Conservation (phyloP, 1,140 invertebrate genomes). For the Monomorium pharaonis region DNA sequence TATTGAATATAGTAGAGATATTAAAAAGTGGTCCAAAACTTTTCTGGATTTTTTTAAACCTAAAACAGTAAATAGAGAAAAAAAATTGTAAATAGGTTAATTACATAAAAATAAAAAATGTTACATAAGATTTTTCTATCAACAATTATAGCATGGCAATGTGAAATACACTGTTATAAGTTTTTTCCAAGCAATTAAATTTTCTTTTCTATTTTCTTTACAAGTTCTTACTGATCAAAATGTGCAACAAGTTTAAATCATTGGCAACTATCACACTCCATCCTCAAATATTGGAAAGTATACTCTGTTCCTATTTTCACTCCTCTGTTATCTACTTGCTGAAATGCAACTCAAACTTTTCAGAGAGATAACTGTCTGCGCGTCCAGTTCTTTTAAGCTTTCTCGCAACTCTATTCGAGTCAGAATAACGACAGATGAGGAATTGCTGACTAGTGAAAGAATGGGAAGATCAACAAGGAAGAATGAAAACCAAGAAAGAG, state of each 20-base stretch:
- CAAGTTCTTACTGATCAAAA: not conserved
- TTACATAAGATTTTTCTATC: not conserved
- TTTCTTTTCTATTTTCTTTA: conserved; percentile 3
- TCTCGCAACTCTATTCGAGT: conserved; percentile 3
- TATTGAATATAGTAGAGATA: too few relatives aligned
- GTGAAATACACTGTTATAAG: not conserved
- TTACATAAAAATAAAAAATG: not conserved
- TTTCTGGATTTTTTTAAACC: too few relatives aligned
- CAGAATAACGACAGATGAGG: not conserved
- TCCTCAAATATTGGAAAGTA: conserved; percentile 28
- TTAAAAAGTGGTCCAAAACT: too few relatives aligned
- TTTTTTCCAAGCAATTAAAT: not conserved
- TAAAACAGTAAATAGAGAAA: too few relatives aligned
- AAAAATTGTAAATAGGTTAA: too few relatives aligned
- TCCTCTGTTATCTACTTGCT: not conserved
- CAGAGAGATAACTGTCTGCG: not conserved
- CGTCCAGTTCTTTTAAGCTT: conserved; percentile 41
- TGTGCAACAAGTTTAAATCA: conserved; percentile 13
- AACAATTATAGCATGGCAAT: not conserved
- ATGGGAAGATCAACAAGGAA: conserved; percentile 2
- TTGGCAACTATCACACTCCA: not conserved
- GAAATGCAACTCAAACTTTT: conserved; percentile 50
- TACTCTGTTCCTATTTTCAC: not conserved
- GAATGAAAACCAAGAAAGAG: not conserved
- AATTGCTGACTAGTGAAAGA: conserved; percentile 44